Evolutionary conservation across 1,140 invertebrate genomes (phyloP).

Genomic region (Lasioglossum albipes): DNA sequence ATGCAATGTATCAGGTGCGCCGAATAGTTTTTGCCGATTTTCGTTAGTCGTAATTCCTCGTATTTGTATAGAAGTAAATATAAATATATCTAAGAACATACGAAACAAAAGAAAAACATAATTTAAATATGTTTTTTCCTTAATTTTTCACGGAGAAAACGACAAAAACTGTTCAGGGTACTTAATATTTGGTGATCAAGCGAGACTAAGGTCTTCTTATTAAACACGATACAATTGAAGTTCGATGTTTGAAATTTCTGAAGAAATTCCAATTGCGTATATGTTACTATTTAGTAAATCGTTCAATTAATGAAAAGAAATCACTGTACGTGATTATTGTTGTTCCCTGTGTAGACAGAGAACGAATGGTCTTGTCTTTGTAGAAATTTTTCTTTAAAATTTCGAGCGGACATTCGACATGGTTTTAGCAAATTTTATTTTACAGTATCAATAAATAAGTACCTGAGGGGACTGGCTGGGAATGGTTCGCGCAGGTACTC

Average conservation of each 20-base stretch:
- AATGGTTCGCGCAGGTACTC: constrained; percentile 54
- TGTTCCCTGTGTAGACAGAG: not conserved
- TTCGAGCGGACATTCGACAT: constrained; percentile 37
- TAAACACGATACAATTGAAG: not conserved
- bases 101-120: no score
- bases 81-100: no score
- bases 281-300: not conserved
- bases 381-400: constrained; percentile 44
- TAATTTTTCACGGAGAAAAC: no score
- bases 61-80: no score
- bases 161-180: no score
- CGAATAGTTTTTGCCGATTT: no score
- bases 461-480: constrained; percentile 50
- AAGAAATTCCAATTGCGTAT: not conserved
- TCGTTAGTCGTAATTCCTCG: no score
- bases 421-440: constrained; percentile 56
- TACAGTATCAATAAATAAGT: constrained; percentile 53
- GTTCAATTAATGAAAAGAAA: constrained; percentile 11
- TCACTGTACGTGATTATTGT: constrained; percentile 11
- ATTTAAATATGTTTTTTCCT: no score
- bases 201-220: constrained; percentile 2
- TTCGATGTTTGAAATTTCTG: not conserved
- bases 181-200: constrained; percentile 6
- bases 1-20: not conserved
- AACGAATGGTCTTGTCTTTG: constrained; percentile 17